Base-by-base conservation (phyloP, 2,113 vertebrate species). In the Phasianus colchicus region DNA sequence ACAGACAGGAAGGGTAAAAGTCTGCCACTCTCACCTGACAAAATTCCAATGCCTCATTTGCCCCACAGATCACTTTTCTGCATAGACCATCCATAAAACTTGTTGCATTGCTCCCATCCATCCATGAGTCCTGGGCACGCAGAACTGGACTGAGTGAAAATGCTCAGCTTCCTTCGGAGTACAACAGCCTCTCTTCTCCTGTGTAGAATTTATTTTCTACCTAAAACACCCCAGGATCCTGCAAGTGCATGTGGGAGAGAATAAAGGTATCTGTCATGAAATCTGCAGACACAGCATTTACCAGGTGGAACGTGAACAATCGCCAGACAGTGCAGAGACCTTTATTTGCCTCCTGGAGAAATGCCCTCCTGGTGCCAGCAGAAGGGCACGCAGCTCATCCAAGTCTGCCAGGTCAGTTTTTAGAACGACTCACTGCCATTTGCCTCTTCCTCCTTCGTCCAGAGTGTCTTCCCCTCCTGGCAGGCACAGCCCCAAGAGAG, bases 301-400 rank as follows among this genome's bases (percentile, higher is more conserved):
- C 52, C 50, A 57, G 21, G 64, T 64, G 38, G 52, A 47, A 76
- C 0, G 6, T 10, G 38, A 85, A 64, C 63, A 84, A 36, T 13
- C 5, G 3, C 61, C 82, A 92, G 50, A 79, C 50, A 81, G 42
- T 27, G 57, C 11, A 25, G 77, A 67, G 30, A 70, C 36, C 21
- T 88, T 88, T 82, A 52, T 93, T 93, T 94, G 54, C 73, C 74
- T 92, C 61, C 64, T 85, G 69, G 54, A 86, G 67, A 85, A 91
- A 50, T 17, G 76, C 47, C 36, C 76, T 57, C 38, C 0, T 1
- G 48, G 32, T 64, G 67, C 63, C 78, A 95, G 70, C 67, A 91
- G 21, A 47, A 87, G 36, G 40, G 25, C 54, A 90, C 2, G 4
- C 36, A 89, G 71, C 6, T 71, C 27, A 77, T 34, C 27, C 45